Evolutionary conservation across 2,113 vertebrate species (phyloP).

Genomic region (Vulpes vulpes): DNA sequence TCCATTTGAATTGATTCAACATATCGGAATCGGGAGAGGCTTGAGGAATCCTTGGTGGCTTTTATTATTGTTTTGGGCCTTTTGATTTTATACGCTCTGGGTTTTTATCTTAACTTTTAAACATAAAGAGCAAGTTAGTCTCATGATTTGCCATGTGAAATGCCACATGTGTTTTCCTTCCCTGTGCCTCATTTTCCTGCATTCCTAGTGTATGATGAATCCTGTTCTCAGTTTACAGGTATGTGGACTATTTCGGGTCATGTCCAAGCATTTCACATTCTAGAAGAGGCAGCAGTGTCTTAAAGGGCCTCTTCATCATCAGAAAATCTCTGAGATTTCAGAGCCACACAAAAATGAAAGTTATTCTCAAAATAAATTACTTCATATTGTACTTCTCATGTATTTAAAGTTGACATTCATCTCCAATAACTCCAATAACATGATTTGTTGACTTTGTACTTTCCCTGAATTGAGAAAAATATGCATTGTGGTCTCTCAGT

Average conservation of each 20-base stretch:
- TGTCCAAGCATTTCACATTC: slow-evolving; percentile 57
- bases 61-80: slow-evolving; percentile 37
- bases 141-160: slow-evolving; percentile 49
- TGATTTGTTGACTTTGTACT: not conserved
- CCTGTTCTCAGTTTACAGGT: slow-evolving; percentile 75
- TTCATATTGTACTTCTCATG: slow-evolving; percentile 17
- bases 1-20: slow-evolving; percentile 7
- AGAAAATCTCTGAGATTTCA: slow-evolving; percentile 35
- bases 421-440: not conserved
- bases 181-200: slow-evolving; percentile 46
- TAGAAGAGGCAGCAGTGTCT: slow-evolving; percentile 53
- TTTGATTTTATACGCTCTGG: slow-evolving; percentile 30
- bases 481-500: not conserved
- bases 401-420: not conserved
- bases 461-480: slow-evolving; percentile 30
- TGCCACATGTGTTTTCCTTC: slow-evolving; percentile 55
- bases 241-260: slow-evolving; percentile 74
- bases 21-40: not conserved
- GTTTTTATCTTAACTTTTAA: slow-evolving; percentile 34
- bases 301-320: slow-evolving; percentile 52
- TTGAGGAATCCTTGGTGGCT: not conserved
- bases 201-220: slow-evolving; percentile 75
- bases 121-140: slow-evolving; percentile 11
- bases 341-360: slow-evolving; percentile 24
- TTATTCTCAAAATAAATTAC: slow-evolving; percentile 26